A percentile compares a stretch with the other conserved stretches of the same genome.
These are phyloP conservation scores for Palythoa caribaeorum DNA, from an alignment of 92 coral and sea anemone species.

Conservation along the genomic window DNA sequence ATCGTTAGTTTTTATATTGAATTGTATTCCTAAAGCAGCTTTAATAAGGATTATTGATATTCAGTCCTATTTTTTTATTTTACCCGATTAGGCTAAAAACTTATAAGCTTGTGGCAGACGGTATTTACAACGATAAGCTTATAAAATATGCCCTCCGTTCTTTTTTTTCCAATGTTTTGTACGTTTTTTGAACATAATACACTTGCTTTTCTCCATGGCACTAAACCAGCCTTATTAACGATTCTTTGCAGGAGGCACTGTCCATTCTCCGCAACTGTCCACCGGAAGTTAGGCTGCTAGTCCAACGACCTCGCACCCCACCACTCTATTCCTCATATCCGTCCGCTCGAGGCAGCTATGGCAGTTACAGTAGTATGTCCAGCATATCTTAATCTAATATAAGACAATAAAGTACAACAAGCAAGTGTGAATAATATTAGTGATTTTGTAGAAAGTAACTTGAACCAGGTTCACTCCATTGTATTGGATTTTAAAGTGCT, in stretches of 20 bases:
- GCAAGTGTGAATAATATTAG: background rate
- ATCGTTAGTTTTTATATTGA: too few species aligned
- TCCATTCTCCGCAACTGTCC: constrained; percentile 97
- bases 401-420: background rate
- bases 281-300: constrained; percentile 93
- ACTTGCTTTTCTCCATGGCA: background rate
- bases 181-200: background rate
- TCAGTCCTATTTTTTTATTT: too few species aligned
- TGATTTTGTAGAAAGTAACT: background rate
- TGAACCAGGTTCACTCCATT: background rate
- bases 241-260: constrained; percentile 82
- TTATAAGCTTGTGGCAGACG: too few species aligned
- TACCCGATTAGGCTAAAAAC: too few species aligned
- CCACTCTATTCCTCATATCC: constrained; percentile 86
- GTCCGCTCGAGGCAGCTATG: constrained; percentile 82
- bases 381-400: constrained; percentile 73
- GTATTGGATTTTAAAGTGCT: background rate
- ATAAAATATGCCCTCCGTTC: too few species aligned
- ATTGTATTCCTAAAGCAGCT: too few species aligned
- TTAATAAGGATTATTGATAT: too few species aligned
- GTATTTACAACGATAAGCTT: too few species aligned
- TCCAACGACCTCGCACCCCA: constrained; percentile 92
- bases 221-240: background rate
- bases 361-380: constrained; percentile 89
- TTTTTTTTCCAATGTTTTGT: background rate